Evolutionary conservation across 2,888 invertebrate genomes (phyloP), one percentile per base, ranked within the genome.

Genomic region (Phorcus lineatus): DNA sequence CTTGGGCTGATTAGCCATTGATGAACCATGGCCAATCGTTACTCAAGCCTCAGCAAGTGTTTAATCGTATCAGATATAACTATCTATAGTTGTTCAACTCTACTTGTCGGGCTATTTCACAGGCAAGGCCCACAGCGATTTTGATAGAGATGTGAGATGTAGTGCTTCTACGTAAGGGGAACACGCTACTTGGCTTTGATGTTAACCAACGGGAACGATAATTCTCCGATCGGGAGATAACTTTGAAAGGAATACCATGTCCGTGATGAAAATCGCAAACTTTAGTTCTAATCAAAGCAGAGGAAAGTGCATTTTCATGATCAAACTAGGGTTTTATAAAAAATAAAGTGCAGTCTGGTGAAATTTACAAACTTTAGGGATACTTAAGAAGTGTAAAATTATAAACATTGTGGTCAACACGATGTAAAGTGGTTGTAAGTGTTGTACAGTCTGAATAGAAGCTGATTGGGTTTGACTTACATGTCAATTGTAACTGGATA

Each of bases 191-290:
- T 13, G 47, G 47, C 47, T 47, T 47, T 47, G 47, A 47, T 11
- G 47, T 47, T 47, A 47, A 47, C 47, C 47, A 47, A 47, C 11
- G 47, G 47, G 47, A 47, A 47, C 47, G 47, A 47, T 47, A 13
- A 47, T 62, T 62, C 62, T 62, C 28, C 13, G 62, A 62, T 28
- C 16, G 24, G 17, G 16, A 28, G 62, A 62, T 62, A 28, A 28
- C 62, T 62, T 28, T 62, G 62, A 62, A 62, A 62, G 62, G 62
- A 62, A 62, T 62, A 62, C 28, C 62, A 62, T 62, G 62, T 62
- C 62, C 28, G 16, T 47, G 47, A 47, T 47, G 47, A 47, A 47
- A 47, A 47, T 47, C 47, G 47, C 47, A 47, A 47, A 13, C 47
- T 47, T 47, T 13, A 47, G 11, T 47, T 47, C 47, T 11, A 47